Percentiles rank a stretch among this genome's conserved stretches.
These are phyloP conservation scores for Periophthalmodon schlosseri DNA, from an alignment of 2,113 vertebrate genomes.

Conservation along the genomic window DNA sequence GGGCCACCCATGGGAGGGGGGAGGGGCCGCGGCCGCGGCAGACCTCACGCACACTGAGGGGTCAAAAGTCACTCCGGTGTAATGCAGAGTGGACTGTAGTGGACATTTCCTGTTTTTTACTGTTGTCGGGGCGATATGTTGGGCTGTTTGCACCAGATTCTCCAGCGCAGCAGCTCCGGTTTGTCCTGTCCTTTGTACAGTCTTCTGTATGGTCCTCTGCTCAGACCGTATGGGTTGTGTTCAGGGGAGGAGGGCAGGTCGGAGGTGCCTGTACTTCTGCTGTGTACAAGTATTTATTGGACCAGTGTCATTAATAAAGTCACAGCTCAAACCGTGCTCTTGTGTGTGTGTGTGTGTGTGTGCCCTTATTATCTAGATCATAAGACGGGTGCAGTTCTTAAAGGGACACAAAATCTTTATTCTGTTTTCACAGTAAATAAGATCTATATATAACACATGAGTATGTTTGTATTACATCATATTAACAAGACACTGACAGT, in stretches of 20 bases:
- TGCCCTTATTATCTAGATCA: neutral
- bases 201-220: constrained; percentile 5
- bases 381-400: neutral
- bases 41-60: constrained; percentile 81
- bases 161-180: neutral
- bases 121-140: constrained; percentile 22
- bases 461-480: neutral
- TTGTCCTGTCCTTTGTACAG: neutral
- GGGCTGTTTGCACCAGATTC: constrained; percentile 1
- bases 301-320: constrained; percentile 73
- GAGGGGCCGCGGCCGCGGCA: constrained; percentile 80
- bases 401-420: neutral
- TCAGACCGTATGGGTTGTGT: constrained; percentile 11
- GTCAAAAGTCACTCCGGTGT: neutral
- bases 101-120: constrained; percentile 6
- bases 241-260: constrained; percentile 32
- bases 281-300: constrained; percentile 78
- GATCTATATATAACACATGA: neutral
- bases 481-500: neutral
- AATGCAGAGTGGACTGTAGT: neutral
- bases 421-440: neutral
- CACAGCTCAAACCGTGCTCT: constrained; percentile 49
- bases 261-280: constrained; percentile 37
- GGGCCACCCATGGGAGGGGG: constrained; percentile 71
- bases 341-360: neutral